These are phyloP conservation scores for Huso huso DNA, from an alignment of 2,797 vertebrate species.

Conservation along the genomic window DNA sequence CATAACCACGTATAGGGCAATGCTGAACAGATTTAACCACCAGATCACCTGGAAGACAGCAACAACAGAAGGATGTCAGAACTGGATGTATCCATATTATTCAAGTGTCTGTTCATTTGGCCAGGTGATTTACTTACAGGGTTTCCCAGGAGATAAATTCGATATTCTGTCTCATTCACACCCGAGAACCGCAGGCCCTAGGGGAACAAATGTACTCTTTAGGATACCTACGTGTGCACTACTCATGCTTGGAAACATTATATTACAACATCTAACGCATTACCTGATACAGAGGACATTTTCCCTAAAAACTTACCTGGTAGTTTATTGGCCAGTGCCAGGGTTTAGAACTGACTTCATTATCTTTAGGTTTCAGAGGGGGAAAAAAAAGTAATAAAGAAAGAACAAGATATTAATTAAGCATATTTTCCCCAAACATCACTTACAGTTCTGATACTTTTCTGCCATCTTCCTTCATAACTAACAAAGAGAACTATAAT, in stretches of 20 bases:
- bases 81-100: too few species aligned
- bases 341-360: slow-evolving; percentile 90
- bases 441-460: too few species aligned
- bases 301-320: slow-evolving; percentile 58
- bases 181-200: slow-evolving; percentile 94
- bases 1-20: slow-evolving; percentile 72
- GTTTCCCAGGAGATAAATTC: slow-evolving; percentile 92
- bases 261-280: too few species aligned
- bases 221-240: too few species aligned
- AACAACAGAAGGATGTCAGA: too few species aligned
- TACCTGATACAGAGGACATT: too few species aligned
- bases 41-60: slow-evolving; percentile 73
- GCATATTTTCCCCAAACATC: too few species aligned
- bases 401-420: too few species aligned
- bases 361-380: slow-evolving; percentile 89
- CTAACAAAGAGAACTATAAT: too few species aligned
- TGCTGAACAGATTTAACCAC: slow-evolving; percentile 84
- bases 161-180: slow-evolving; percentile 86
- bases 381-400: slow-evolving; percentile 24
- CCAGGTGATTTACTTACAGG: slow-evolving; percentile 67
- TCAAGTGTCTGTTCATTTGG: neutral
- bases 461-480: too few species aligned
- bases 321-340: slow-evolving; percentile 99
- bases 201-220: slow-evolving; percentile 16
- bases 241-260: too few species aligned